phyloP scores from a whole-genome alignment of 2,797 vertebrate species.

The Bradypodion pumilum region DNA sequence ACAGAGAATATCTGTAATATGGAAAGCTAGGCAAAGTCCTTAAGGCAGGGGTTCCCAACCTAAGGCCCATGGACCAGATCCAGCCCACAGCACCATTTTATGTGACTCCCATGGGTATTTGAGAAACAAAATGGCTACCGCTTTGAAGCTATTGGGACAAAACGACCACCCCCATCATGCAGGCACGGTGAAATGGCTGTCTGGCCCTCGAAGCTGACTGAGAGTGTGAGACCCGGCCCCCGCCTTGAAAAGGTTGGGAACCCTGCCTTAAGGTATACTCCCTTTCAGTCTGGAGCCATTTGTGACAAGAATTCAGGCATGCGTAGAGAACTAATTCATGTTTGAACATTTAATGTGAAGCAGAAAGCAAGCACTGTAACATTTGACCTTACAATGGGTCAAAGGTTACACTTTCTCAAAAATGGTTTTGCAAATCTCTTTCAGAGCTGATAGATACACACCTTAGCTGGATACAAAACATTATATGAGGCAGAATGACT shows the following conservation, averaged over 20 bases:
- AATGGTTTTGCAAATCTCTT: constrained; percentile 85
- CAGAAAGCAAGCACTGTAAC: constrained; percentile 58
- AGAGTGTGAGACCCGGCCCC: too few species aligned
- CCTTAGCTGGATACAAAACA: constrained; percentile 89
- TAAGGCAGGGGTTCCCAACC: too few species aligned
- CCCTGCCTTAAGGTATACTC: not conserved
- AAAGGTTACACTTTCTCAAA: constrained; percentile 81
- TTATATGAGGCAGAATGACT: constrained; percentile 85
- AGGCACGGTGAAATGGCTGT: too few species aligned
- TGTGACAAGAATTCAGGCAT: not conserved
- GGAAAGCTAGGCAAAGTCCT: not conserved
- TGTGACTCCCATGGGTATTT: too few species aligned
- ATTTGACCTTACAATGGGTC: constrained; percentile 62
- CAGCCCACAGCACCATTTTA: too few species aligned
- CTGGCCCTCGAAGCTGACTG: too few species aligned
- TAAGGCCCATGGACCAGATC: too few species aligned
- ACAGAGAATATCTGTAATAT: not conserved
- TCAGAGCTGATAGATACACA: constrained; percentile 88
- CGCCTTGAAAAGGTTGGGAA: too few species aligned
- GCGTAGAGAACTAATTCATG: constrained; percentile 19
- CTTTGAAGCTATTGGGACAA: too few species aligned
- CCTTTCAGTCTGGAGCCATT: not conserved
- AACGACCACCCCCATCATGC: too few species aligned
- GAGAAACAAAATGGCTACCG: too few species aligned
- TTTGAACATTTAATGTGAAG: constrained; percentile 38